Evolutionary conservation across 2,113 vertebrate genomes (phyloP).

Genomic region (Hydrochoerus hydrochaeris): DNA sequence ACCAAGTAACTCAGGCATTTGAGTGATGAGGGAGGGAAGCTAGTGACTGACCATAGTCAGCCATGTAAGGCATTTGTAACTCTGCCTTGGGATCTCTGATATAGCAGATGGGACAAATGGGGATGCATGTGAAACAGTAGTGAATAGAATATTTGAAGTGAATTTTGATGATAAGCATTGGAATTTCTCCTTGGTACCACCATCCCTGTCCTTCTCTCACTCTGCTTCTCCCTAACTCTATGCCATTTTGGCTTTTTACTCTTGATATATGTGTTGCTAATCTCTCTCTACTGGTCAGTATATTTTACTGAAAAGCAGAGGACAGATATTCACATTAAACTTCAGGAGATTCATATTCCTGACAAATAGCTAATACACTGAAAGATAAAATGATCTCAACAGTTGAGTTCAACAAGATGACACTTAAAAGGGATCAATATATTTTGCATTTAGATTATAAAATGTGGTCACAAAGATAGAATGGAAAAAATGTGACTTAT

Average conservation of each 20-base stretch:
- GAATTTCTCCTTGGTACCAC: not conserved
- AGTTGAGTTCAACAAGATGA: not conserved
- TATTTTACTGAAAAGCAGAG: not conserved
- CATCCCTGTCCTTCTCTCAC: not conserved
- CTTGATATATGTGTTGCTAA: not conserved
- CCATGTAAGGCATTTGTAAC: not conserved
- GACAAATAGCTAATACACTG: not conserved
- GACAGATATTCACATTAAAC: not conserved
- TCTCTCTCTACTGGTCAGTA: not conserved
- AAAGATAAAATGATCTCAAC: not conserved
- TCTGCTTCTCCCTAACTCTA: not conserved
- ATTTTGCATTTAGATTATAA: not conserved
- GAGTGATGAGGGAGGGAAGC: not conserved
- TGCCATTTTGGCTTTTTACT: not conserved
- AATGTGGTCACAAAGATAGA: not conserved
- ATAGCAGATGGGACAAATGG: not conserved
- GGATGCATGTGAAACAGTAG: not conserved
- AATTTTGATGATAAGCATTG: not conserved
- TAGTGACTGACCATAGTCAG: not conserved
- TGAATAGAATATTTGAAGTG: not conserved
- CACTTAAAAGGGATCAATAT: conserved; percentile 3
- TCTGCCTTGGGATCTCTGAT: not conserved
- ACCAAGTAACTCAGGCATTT: not conserved
- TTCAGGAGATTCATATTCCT: not conserved
- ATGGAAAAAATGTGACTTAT: not conserved